Conservation (phyloP, 1,140 invertebrate species). For the Panagrolaimus sp. region DNA sequence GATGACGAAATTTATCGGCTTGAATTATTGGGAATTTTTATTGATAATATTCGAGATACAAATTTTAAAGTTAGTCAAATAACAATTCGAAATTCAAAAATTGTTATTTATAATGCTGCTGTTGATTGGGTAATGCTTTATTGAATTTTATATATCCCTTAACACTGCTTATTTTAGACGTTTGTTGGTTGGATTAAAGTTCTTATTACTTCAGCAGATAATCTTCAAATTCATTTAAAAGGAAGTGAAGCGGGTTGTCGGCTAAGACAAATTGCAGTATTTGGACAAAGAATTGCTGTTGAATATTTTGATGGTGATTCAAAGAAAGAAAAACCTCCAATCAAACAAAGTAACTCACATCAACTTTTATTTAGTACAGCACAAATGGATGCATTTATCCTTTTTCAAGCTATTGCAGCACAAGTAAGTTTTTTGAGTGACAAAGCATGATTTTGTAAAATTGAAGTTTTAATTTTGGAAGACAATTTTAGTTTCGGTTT, state of each 20-base stretch:
- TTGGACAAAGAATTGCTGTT: conserved; percentile 18
- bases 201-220: conserved; percentile 66
- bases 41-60: conserved; percentile 52
- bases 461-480: no score
- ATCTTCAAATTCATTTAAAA: conserved; percentile 72
- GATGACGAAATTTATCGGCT: conserved; percentile 22
- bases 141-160: conserved; percentile 43
- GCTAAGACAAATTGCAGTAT: conserved; percentile 32
- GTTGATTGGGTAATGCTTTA: not conserved
- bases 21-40: conserved; percentile 39
- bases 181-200: conserved; percentile 80
- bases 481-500: no score
- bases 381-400: conserved; percentile 50
- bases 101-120: conserved; percentile 1
- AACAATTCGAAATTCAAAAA: conserved; percentile 13
- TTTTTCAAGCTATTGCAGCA: conserved; percentile 54
- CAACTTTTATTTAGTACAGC: conserved; percentile 50
- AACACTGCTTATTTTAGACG: conserved; percentile 60
- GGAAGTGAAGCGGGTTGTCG: conserved; percentile 61
- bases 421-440: conserved; percentile 38
- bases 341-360: conserved; percentile 60
- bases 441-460: no score
- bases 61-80: conserved; percentile 30
- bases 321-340: conserved; percentile 32
- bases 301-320: not conserved